Base-by-base conservation (phyloP, 2,113 vertebrate species). In the Corythornis cristatus region DNA sequence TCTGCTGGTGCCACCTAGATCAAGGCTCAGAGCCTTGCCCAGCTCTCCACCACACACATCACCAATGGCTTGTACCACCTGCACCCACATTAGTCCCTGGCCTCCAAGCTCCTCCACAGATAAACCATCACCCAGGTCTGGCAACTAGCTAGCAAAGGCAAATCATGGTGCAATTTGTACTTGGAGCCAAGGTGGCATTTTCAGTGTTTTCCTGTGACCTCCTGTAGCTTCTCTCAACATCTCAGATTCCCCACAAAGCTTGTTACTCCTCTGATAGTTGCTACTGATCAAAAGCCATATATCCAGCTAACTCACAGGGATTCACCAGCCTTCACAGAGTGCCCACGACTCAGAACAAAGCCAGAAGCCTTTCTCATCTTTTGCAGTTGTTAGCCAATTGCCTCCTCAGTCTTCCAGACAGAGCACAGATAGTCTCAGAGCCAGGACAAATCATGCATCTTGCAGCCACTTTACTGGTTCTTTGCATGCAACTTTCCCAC, bases 1-100 rank as follows among this genome's bases (percentile, higher is more conserved):
- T 31, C 77, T 8, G 1, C 33, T 18, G 4, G 8, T 57, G 28
- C 15, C 35, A 45, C 37, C 40, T 0, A 0, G 28, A 19, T 10
- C 22, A 37, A 29, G 13, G 8, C n/a, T 64, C 37, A 58, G 37
- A 76, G 42, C 61, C 18, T 51, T 45, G 12, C 16, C 64, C 33
- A 6, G 10, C 29, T 58, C 23, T 35, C 31, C 33, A 50, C 21
- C 62, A 46, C 28, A 70, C 11, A 13, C 42, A 65, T 13, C 48
- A 21, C 12, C 3, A 0, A 12, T 6, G 2, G 29, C 23, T 50
- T 60, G 33, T 35, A 48, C n/a, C 16, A 28, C 21, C 28, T 45
- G 51, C 48, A 73, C 26, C 31, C 31, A 7, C 13, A 9, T 12
- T 11, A 77, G 26, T 9, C 51, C 9, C 22, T 45, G 28, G 14